A percentile compares a stretch with the other conserved stretches of the same genome.
phyloP scores from a whole-genome alignment of 2,888 invertebrate genomes.

The Tribolium freemani region DNA sequence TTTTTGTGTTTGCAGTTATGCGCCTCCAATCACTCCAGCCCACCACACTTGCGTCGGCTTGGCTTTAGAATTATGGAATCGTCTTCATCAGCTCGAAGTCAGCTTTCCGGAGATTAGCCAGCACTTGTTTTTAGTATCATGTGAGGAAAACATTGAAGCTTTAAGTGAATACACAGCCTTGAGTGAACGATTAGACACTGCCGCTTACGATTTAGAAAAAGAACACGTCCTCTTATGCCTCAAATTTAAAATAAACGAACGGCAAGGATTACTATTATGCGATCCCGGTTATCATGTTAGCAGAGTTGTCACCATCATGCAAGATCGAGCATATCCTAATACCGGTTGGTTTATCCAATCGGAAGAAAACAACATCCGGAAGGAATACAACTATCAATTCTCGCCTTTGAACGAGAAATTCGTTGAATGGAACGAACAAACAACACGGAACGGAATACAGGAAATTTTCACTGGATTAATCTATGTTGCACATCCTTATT shows the following conservation, averaged over 20 bases:
- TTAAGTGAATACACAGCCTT: conserved; percentile 75
- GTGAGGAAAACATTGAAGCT: conserved; percentile 85
- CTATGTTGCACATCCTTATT: conserved; percentile 84
- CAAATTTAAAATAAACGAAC: conserved; percentile 79
- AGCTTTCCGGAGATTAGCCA: conserved; percentile 78
- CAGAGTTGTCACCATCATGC: conserved; percentile 88
- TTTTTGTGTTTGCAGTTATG: conserved; percentile 69
- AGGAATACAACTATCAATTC: conserved; percentile 87
- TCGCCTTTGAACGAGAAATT: conserved; percentile 80
- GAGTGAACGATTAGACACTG: conserved; percentile 71
- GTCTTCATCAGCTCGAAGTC: conserved; percentile 74
- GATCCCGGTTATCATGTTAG: conserved; percentile 95
- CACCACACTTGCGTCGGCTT: conserved; percentile 93
- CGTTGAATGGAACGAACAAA: conserved; percentile 88
- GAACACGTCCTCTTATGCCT: conserved; percentile 90
- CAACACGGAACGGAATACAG: conserved; percentile 76
- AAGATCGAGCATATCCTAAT: conserved; percentile 86
- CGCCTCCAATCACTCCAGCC: conserved; percentile 82
- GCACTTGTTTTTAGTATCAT: conserved; percentile 83
- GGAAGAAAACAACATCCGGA: conserved; percentile 81
- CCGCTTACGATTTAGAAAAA: conserved; percentile 80
- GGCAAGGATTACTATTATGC: conserved; percentile 83
- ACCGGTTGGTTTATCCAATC: conserved; percentile 91
- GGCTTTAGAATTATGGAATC: conserved; percentile 82
- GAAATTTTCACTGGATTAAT: conserved; percentile 77